Evolutionary conservation across 2,888 invertebrate species (phyloP).

Genomic region (Hyposoter dolosus): DNA sequence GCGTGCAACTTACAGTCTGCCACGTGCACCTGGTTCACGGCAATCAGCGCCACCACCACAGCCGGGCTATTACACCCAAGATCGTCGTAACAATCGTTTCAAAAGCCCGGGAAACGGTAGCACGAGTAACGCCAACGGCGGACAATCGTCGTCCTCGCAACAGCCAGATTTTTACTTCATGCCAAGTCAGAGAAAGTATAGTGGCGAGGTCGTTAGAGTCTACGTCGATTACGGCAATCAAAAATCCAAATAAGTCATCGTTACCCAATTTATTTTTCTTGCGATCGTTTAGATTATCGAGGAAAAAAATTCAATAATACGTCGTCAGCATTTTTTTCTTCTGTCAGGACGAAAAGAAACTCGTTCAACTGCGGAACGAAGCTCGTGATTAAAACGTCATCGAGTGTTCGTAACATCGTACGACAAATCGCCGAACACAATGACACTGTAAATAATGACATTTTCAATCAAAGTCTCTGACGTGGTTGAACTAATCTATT

Average conservation of each 20-base stretch:
- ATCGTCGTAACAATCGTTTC: slow-evolving; percentile 84
- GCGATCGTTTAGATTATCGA: slow-evolving; percentile 12
- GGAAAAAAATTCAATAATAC: neutral
- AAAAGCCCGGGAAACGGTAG: slow-evolving; percentile 73
- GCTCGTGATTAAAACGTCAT: neutral
- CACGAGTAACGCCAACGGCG: slow-evolving; percentile 59
- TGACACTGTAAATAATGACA: slow-evolving; percentile 58
- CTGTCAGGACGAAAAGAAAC: neutral
- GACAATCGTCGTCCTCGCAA: slow-evolving; percentile 77
- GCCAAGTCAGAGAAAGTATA: slow-evolving; percentile 97
- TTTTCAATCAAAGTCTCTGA: slow-evolving; percentile 22
- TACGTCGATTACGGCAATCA: slow-evolving; percentile 93
- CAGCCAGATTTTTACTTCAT: slow-evolving; percentile 97
- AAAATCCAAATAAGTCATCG: slow-evolving; percentile 85
- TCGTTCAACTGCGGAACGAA: neutral
- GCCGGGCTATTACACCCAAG: slow-evolving; percentile 86
- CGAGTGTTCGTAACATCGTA: slow-evolving; percentile 15
- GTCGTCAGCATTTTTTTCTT: neutral
- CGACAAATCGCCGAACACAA: slow-evolving; percentile 26
- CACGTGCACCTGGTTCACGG: slow-evolving; percentile 87
- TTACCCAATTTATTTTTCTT: neutral
- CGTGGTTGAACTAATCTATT: slow-evolving; percentile 38
- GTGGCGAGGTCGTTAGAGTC: slow-evolving; percentile 94
- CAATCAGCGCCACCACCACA: slow-evolving; percentile 84
- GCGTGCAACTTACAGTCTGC: slow-evolving; percentile 91